Conservation (phyloP, 2,797 vertebrate genomes). For the Sciurus vulgaris region DNA sequence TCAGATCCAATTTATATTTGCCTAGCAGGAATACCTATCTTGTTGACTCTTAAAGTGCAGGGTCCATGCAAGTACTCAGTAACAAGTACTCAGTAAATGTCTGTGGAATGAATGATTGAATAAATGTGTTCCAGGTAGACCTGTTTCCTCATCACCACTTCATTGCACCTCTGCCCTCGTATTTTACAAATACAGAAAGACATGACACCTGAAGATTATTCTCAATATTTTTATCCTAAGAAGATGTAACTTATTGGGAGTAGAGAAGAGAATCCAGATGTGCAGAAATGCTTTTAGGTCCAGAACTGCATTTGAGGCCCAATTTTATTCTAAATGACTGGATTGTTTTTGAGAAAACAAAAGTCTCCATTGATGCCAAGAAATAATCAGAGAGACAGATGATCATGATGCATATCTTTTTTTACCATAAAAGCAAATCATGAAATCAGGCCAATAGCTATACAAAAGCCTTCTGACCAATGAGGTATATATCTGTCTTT, state of each 20-base stretch:
- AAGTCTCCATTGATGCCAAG: conserved; percentile 51
- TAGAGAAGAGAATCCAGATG: conserved; percentile 65
- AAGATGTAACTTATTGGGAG: conserved; percentile 37
- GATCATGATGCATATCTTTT: conserved; percentile 6
- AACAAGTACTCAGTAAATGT: background rate
- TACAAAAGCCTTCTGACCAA: conserved; percentile 60
- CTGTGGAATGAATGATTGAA: conserved; percentile 23
- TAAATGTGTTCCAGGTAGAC: background rate
- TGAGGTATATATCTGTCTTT: conserved; percentile 33
- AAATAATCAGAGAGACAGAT: conserved; percentile 70
- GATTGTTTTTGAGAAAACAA: conserved; percentile 71
- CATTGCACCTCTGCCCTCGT: background rate
- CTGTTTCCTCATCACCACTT: background rate
- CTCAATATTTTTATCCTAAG: background rate
- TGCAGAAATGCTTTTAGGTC: conserved; percentile 1
- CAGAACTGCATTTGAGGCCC: conserved; percentile 34
- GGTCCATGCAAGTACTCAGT: background rate
- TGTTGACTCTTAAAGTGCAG: background rate
- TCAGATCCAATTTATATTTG: background rate
- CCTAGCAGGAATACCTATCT: background rate
- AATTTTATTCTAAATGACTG: background rate
- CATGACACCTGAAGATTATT: background rate
- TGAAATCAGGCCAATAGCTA: conserved; percentile 55
- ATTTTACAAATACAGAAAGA: conserved; percentile 19
- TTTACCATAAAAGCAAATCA: conserved; percentile 61